These are phyloP conservation scores for Oophaga pumilio DNA, from an alignment of 2,113 vertebrate genomes.

Conservation along the genomic window DNA sequence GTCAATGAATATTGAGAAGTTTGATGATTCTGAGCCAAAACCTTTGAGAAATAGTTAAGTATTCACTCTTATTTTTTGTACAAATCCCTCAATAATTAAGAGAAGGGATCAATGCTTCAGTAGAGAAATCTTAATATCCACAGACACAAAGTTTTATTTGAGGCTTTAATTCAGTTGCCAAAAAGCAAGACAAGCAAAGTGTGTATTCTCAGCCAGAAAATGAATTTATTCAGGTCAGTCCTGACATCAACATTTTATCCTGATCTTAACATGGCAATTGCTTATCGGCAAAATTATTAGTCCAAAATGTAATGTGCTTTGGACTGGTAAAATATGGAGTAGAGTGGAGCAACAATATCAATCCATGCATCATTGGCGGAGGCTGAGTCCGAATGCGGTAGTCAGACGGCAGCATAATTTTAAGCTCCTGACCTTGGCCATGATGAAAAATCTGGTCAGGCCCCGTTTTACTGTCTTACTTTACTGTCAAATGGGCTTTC, in stretches of 20 bases:
- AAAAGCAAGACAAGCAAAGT: slow-evolving; percentile 16
- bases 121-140: neutral
- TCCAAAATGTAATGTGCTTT: too few species aligned
- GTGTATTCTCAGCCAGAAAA: neutral
- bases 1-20: slow-evolving; percentile 57
- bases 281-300: neutral
- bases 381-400: too few species aligned
- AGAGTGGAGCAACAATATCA: too few species aligned
- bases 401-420: too few species aligned
- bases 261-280: neutral
- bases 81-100: slow-evolving; percentile 35
- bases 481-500: too few species aligned
- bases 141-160: neutral
- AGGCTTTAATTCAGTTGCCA: slow-evolving; percentile 24
- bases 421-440: too few species aligned
- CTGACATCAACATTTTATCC: neutral
- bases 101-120: slow-evolving; percentile 23
- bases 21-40: slow-evolving; percentile 42
- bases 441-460: too few species aligned
- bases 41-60: slow-evolving; percentile 47
- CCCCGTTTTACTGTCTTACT: too few species aligned
- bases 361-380: too few species aligned
- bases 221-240: neutral
- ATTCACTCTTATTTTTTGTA: slow-evolving; percentile 21
- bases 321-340: too few species aligned